Evolutionary conservation across 2,113 vertebrate species (phyloP), one percentile per base, ranked within the genome.

Genomic region (Albula glossodonta): DNA sequence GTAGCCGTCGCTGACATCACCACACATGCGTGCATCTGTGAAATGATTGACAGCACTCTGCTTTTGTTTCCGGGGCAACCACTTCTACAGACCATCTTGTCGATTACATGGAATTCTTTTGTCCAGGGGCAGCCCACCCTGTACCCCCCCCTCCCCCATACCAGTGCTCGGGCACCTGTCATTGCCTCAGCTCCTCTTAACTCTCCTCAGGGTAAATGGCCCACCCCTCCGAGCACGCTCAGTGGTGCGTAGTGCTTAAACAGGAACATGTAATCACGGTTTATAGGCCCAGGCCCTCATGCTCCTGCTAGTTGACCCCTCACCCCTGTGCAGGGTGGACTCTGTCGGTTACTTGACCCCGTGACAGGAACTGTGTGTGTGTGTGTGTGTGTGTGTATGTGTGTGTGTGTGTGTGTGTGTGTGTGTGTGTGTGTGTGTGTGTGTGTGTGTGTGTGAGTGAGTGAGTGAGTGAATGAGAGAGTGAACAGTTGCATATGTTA

Each of bases 311-410:
- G 93, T 91, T 94, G 93, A 93, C 94, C 94, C 94, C 87, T 92
- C 90, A 93, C 92, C 93, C 90, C 91, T 87, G 83, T 87, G 88
- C 90, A 92, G 90, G 91, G 88, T 91, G 90, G 90, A 91, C 95
- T 93, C 91, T 92, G 90, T 92, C 92, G 91, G 93, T 91, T 81
- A 13, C 88, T 91, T 93, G 93, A 94, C 94, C 95, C 94, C 87
- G 78, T 4, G 83, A 2, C 90, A 57, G 88, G 93, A 92, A 91
- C 88, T 88, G 86, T 87, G 92, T 88, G 87, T 83, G 74, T 84
- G n/a, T 89, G 83, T 90, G 86, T 90, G 84, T 60, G 82, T 82
- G 60, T 66, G 85, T 83, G 86, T 17, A 51, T 77, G 51, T 10
- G 74, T 70, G 74, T 11, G 31, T 82, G 22, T 51, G 19, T 22